Conservation (phyloP, 2,888 invertebrate genomes). For the Nesidiocoris tenuis region DNA sequence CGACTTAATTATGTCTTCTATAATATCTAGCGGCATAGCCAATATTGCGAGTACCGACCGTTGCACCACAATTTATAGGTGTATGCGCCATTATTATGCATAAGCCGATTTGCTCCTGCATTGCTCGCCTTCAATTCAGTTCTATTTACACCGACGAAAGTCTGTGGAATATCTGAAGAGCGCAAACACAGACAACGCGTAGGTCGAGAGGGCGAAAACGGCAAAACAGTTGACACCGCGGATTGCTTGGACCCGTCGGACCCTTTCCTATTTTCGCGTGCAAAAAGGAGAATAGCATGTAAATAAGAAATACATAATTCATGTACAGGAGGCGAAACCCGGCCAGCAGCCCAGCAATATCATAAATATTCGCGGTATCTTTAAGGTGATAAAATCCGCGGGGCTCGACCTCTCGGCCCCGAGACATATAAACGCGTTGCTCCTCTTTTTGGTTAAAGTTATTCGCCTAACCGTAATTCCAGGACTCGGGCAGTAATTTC, state of each 20-base stretch:
- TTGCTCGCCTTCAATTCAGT: background rate
- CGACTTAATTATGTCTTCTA: too few species aligned
- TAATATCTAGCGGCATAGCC: too few species aligned
- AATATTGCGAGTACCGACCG: too few species aligned
- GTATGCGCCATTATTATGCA: too few species aligned
- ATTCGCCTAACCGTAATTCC: background rate
- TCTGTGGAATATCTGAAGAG: background rate
- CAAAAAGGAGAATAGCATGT: slow-evolving; percentile 29
- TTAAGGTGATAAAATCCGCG: slow-evolving; percentile 13
- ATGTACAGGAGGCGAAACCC: slow-evolving; percentile 8
- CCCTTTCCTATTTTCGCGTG: background rate
- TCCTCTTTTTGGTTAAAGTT: background rate
- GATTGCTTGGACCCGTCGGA: slow-evolving; percentile 3
- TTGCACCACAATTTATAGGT: too few species aligned
- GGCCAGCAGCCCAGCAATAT: slow-evolving; percentile 8
- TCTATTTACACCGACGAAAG: background rate
- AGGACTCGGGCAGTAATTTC: background rate
- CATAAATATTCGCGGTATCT: slow-evolving; percentile 33
- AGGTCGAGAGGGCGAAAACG: background rate
- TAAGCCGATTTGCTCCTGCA: too few species aligned
- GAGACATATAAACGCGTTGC: background rate
- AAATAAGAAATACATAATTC: slow-evolving; percentile 36
- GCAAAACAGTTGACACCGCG: slow-evolving; percentile 16
- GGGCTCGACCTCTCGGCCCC: background rate
- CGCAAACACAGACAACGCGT: background rate